Base-by-base conservation (phyloP, 2,797 vertebrate species). In the Coregonus ussuriensis region DNA sequence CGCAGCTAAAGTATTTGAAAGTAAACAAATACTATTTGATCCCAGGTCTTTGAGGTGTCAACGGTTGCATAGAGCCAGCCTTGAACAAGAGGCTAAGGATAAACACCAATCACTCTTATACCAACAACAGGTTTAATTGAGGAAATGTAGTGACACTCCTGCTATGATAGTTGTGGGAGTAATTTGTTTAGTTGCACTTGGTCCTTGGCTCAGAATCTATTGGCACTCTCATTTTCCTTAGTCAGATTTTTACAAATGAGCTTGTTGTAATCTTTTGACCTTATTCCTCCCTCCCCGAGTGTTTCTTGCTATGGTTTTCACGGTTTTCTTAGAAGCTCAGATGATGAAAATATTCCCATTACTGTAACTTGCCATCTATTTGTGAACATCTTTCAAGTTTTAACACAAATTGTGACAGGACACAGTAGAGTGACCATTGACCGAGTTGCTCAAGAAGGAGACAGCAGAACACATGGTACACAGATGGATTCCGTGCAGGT, bases 61-160 rank as follows among this genome's bases (percentile, higher is more conserved):
- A 89, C 84, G 3, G 41, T 47, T 86, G 84, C 80, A 79, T 74
- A 52, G 33, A 82, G 80, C 85, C 86, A 74, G 84, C 81, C 86
- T 83, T 1, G 78, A 85, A 88, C 88, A 86, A 77, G 86, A 86
- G 88, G 18, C 21, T 67, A 88, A 90, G 83, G 85, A 84, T 79
- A 82, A 85, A 84, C 80, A 83, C 88, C 78, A 31, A 33, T 68
- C 65, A 67, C 29, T 47, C 80, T 82, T 87, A 76, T 79, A 74
- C 56, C 54, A 18, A 74, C 77, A 88, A 77, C 74, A 74, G 78
- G 21, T 82, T 84, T 84, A 72, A 84, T 79, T 84, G 79, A 77
- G 72, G 78, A 82, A 77, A 74, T 68, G 82, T 47, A 47, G 41
- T 11, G 41, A 47, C 41, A 47, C 41, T 47, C 41, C 41, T 47